Base-by-base conservation (phyloP, 2,113 vertebrate species). In the Sylvietta virens region DNA sequence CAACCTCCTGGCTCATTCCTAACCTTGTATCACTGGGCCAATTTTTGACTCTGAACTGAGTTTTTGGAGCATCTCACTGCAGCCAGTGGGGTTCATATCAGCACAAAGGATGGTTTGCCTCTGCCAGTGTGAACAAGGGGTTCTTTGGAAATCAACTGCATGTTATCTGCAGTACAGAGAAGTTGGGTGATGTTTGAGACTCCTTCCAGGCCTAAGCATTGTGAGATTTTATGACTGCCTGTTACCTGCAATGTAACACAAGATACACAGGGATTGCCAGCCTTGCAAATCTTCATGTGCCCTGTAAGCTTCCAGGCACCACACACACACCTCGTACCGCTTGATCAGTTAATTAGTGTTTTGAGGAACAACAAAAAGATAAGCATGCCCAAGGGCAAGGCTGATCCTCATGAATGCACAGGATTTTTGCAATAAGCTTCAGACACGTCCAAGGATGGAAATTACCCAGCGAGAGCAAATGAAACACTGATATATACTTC, bases 1-100 rank as follows among this genome's bases (percentile, higher is more conserved):
- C 51, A 64, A 86, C 57, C 60, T 76, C 76, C 78, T 91, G 79
- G 18, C 56, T 95, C 18, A 50, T 97, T 95, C n/a, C 57, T 95
- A 26, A 88, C 54, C 12, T 65, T 65, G 33, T 44, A 78, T 31
- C 5, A 42, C 9, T 51, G n/a, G 31, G 64, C 18, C 71, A 81
- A 23, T 30, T 78, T 86, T 10, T 77, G 18, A 76, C 22, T 54
- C 53, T 61, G 67, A 70, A 67, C 9, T 18, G 53, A 87, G 27
- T 19, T 77, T 88, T 62, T 50, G 47, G 50, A 87, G 37, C 39
- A 35, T 54, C 47, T 51, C 28, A 40, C 27, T 66, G 30, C 23
- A 91, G 64, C 9, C 27, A 40, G 14, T 5, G 7, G 24, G 14
- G 20, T 30, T 89, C 17, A 27, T 5, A 40, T 30, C 57, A 77